phyloP scores from a whole-genome alignment of 2,113 vertebrate genomes.

The Myrmophylax atrothorax region DNA sequence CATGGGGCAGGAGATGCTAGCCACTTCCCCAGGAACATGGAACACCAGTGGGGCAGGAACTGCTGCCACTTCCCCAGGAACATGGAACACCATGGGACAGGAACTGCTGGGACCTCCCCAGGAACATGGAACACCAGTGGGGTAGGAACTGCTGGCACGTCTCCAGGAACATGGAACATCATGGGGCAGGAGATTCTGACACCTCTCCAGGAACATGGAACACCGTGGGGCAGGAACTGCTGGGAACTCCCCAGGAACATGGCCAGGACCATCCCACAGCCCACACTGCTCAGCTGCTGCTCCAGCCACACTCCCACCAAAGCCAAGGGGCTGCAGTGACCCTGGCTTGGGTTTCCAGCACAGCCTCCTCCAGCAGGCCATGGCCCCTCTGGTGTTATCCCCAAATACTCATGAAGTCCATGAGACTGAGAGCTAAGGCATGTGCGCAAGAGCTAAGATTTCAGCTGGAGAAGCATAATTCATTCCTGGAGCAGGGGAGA shows the following conservation, averaged over 20 bases:
- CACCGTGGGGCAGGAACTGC: not conserved
- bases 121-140: not conserved
- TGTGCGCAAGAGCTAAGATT: not conserved
- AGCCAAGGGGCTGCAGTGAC: not conserved
- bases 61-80: not conserved
- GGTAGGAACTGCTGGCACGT: no score
- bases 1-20: no score
- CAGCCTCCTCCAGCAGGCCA: not conserved
- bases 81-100: no score
- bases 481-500: not conserved
- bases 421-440: not conserved
- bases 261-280: not conserved
- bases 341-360: not conserved
- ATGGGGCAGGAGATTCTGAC: not conserved
- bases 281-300: not conserved
- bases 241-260: not conserved
- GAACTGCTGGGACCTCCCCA: not conserved
- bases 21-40: not conserved
- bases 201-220: no score
- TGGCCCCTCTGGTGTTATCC: not conserved
- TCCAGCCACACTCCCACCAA: not conserved
- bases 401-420: not conserved
- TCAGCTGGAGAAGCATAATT: not conserved
- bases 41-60: not conserved
- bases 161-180: not conserved